Evolutionary conservation across 2,113 vertebrate species (phyloP), one percentile per base, ranked within the genome.

Genomic region (Microtus ochrogaster): DNA sequence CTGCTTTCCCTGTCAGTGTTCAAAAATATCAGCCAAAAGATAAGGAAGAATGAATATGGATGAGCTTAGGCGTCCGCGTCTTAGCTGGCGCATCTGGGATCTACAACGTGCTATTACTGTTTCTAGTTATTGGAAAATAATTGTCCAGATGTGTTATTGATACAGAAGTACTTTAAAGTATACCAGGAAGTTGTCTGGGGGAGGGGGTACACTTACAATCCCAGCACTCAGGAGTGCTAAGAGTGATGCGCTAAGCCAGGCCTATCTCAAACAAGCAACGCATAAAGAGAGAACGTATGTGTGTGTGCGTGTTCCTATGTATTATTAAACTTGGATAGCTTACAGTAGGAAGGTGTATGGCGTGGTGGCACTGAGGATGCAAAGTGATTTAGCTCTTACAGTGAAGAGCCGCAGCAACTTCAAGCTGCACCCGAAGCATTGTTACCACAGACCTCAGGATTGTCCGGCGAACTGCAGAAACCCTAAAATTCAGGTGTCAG

Each of bases 101-200:
- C 41, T 52, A 76, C 63, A 52, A 1, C 55, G 33, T 3, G 5
- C 73, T 65, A 7, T 58, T 14, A 8, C 66, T 28, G 41, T 79
- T 65, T 90, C 84, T 66, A 33, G 19, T 78, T 82, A 52, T 17
- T 94, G 26, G 78, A 77, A 91, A 93, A 61, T 73, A 74, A 90
- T 90, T 13, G 41, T 24, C 55, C 61, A 72, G 4, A 19, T 66
- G 61, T 58, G 33, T 55, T 91, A 76, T 49, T 28, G 11, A 70
- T 86, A 65, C 22, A 95, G n/a, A 95, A 92, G 58, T 90, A n/a
- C 13, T 21, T 94, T 81, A 44, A 85, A 90, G 90, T 77, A 26
- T 36, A 61, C 36, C 41, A 7, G 63, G 65, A 83, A 65, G 36
- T 95, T 94, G 76, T 39, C 24, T 26, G 66, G 41, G 44, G 65